A percentile compares a stretch with the other conserved stretches of the same genome.
Conservation (phyloP, 1,140 invertebrate species). For the Trichonephila inaurata region DNA sequence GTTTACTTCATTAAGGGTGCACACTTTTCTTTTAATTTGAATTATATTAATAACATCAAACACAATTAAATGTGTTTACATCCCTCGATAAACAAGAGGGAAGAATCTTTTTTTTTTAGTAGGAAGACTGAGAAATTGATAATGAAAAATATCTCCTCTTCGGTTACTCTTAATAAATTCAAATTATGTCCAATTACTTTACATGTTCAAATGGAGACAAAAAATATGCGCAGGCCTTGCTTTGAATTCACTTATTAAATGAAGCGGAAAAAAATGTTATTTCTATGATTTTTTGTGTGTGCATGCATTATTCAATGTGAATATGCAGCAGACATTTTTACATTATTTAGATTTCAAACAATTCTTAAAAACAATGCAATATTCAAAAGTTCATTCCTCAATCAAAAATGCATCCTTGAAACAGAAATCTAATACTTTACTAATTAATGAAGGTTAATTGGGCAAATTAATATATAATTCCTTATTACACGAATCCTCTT, state of each 20-base stretch:
- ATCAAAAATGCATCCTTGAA: neutral
- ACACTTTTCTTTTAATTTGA: neutral
- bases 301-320: too few species aligned
- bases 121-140: neutral
- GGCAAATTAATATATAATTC: constrained; percentile 35
- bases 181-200: neutral
- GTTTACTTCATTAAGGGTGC: too few species aligned
- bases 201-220: too few species aligned
- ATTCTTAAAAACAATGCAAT: neutral
- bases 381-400: neutral
- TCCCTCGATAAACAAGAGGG: neutral
- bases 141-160: neutral
- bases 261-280: too few species aligned
- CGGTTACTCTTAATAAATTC: neutral
- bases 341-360: neutral
- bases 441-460: constrained; percentile 46
- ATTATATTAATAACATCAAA: neutral
- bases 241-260: too few species aligned
- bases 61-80: neutral
- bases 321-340: too few species aligned
- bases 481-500: constrained; percentile 1
- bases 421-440: neutral
- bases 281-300: too few species aligned
- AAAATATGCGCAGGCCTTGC: too few species aligned
- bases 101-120: neutral